A percentile compares a stretch with the other conserved stretches of the same genome.
Evolutionary conservation across 2,888 invertebrate genomes (phyloP).

Genomic region (Ophonus ardosiacus): DNA sequence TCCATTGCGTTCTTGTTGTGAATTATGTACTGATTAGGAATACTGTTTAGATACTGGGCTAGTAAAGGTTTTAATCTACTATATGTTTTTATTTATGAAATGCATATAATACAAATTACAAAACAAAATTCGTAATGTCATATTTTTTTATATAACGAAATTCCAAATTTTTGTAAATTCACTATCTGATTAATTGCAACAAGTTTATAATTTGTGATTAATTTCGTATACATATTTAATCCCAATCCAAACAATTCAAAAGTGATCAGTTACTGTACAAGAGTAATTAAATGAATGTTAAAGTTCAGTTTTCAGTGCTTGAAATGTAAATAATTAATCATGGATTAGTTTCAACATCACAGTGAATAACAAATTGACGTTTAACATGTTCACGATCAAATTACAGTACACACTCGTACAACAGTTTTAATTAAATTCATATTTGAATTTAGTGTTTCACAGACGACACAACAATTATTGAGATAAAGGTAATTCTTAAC

Average conservation of each 20-base stretch:
- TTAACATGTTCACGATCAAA: background rate
- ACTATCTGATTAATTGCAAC: background rate
- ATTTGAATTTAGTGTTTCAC: background rate
- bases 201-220: background rate
- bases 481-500: background rate
- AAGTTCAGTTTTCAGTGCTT: slow-evolving; percentile 25
- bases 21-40: too few relatives aligned
- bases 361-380: background rate
- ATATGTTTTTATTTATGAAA: too few relatives aligned
- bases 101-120: too few relatives aligned
- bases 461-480: background rate
- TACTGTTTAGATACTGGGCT: too few relatives aligned
- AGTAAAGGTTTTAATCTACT: too few relatives aligned
- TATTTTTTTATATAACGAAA: background rate
- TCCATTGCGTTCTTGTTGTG: too few relatives aligned
- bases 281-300: slow-evolving; percentile 12
- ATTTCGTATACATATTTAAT: background rate
- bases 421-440: background rate
- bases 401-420: background rate
- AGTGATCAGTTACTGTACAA: background rate
- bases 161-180: background rate
- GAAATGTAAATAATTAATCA: slow-evolving; percentile 2
- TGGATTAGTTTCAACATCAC: slow-evolving; percentile 13
- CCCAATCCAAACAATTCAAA: background rate
- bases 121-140: too few relatives aligned